Conservation (phyloP, 1,140 invertebrate genomes). For the Solenopsis fugax region DNA sequence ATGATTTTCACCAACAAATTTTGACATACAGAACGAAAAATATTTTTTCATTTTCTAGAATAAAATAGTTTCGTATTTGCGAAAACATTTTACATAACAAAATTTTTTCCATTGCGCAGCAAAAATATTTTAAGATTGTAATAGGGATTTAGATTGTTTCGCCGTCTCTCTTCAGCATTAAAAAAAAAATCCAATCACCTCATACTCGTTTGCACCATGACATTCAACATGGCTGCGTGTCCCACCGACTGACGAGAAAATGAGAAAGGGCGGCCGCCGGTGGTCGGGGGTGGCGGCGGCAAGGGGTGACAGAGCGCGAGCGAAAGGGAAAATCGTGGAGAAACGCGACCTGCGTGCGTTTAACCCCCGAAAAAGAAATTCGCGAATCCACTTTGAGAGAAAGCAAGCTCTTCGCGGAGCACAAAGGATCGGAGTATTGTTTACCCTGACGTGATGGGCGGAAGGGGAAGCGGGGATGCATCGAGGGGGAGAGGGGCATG, state of each 20-base stretch:
- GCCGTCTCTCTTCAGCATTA: neutral
- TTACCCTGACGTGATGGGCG: conserved; percentile 64
- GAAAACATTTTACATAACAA: neutral
- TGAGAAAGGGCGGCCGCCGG: conserved; percentile 35
- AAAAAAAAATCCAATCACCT: conserved; percentile 6
- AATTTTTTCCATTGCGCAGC: neutral
- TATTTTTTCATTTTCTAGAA: neutral
- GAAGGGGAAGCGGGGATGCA: neutral
- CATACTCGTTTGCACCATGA: conserved; percentile 24
- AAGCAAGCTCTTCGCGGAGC: conserved; percentile 40
- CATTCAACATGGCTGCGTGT: conserved; percentile 53
- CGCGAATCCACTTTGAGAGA: conserved; percentile 70
- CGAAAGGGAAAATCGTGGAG: conserved; percentile 47
- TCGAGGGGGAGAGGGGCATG: neutral
- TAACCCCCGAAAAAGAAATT: conserved; percentile 72
- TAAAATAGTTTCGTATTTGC: neutral
- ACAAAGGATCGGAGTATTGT: conserved; percentile 72
- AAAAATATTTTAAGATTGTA: neutral
- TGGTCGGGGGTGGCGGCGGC: neutral
- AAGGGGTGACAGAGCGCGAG: conserved; percentile 27
- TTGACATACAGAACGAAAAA: neutral
- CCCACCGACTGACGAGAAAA: conserved; percentile 33
- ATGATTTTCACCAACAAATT: conserved; percentile 1
- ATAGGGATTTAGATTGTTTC: conserved; percentile 9
- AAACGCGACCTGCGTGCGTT: conserved; percentile 59